These are phyloP conservation scores for Hyles vespertilio DNA, from an alignment of 1,140 invertebrate genomes.

Conservation along the genomic window DNA sequence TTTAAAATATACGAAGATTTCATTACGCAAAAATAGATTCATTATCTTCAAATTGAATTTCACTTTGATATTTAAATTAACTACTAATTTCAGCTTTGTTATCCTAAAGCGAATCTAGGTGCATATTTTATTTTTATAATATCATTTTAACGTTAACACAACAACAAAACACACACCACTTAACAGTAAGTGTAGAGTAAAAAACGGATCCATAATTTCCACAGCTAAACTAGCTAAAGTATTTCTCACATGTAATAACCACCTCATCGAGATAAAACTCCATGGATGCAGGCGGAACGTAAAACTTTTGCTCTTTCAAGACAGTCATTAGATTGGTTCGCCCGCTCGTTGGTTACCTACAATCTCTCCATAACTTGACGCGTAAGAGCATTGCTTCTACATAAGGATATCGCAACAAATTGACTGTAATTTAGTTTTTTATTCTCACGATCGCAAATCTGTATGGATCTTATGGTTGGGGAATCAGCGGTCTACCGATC, in stretches of 20 bases:
- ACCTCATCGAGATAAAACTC: slow-evolving; percentile 59
- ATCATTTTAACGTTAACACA: too few relatives aligned
- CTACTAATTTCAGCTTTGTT: too few relatives aligned
- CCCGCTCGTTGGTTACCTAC: neutral
- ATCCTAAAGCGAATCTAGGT: too few relatives aligned
- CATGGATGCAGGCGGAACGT: slow-evolving; percentile 38
- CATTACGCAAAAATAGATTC: neutral
- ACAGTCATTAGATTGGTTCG: slow-evolving; percentile 51
- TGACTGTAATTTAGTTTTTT: slow-evolving; percentile 70
- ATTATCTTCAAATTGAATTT: neutral
- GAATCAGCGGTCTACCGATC: slow-evolving; percentile 47
- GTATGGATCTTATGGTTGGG: slow-evolving; percentile 41
- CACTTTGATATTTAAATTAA: neutral
- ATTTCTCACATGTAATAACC: neutral
- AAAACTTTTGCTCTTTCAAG: slow-evolving; percentile 54
- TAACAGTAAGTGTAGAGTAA: too few relatives aligned
- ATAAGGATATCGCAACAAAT: slow-evolving; percentile 69
- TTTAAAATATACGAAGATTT: too few relatives aligned
- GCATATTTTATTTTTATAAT: too few relatives aligned
- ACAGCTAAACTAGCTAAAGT: slow-evolving; percentile 8
- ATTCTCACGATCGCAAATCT: slow-evolving; percentile 64
- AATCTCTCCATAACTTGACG: slow-evolving; percentile 46
- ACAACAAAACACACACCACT: too few relatives aligned
- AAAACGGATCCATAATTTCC: slow-evolving; percentile 9
- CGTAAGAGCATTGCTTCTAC: slow-evolving; percentile 58